Evolutionary conservation across 2,113 vertebrate genomes (phyloP), one percentile per base, ranked within the genome.

Genomic region (Clupea harengus): DNA sequence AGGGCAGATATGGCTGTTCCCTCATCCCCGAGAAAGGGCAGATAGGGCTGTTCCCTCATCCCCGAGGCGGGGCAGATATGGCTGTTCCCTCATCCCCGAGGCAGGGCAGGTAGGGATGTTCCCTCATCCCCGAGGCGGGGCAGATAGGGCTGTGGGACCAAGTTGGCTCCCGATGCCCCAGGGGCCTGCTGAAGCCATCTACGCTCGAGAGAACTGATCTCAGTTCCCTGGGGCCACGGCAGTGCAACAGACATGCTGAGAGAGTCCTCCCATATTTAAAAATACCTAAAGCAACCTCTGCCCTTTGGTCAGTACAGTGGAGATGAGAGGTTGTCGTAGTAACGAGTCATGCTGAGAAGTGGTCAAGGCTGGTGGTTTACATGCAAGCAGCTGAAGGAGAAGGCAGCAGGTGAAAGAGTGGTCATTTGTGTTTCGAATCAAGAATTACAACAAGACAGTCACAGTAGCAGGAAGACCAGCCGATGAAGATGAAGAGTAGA

Each of bases 121-220:
- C 39, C 39, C 39, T 39, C 39, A 39, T 39, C 39, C 39, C 39
- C 1, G 39, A 39, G 1, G 60, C 60, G 1, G n/a, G 64, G 13
- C 25, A 28, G 64, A 11, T 25, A 67, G n/a, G 64, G 0, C 64
- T 67, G 7, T 25, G n/a, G n/a, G 64, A 28, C 64, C 64, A 28
- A 28, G n/a, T 28, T 67, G 64, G 22, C 64, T 32, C 72, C 32
- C 32, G 6, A 17, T 15, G 72, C 15, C 28, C 28, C 72, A 39
- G 72, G 72, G 72, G 72, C 72, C 72, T 78, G 72, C 32, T 39
- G 17, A 78, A 78, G 72, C 28, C 72, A 78, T 78, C 28, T 17
- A 13, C 10, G 1, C 25, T 44, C 25, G 11, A 11, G 72, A 78
- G 13, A 17, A 39, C 72, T 17, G 28, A 32, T 78, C 72, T 78